These are phyloP conservation scores for Labia minor DNA, from an alignment of 2,888 invertebrate genomes.

Conservation along the genomic window DNA sequence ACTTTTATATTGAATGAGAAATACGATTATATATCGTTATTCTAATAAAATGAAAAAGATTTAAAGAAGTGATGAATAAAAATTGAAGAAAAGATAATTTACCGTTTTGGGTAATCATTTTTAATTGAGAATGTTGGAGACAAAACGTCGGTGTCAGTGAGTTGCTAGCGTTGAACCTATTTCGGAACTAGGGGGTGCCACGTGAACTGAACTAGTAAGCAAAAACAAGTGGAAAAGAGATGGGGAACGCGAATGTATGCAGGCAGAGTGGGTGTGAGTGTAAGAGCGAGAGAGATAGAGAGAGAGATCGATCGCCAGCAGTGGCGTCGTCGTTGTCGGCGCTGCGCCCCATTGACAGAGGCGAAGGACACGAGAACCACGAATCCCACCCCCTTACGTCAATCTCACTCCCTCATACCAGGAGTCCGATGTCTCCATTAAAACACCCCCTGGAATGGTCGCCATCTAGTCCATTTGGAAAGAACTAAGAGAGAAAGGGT, in stretches of 20 bases:
- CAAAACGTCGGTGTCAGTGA: too few species aligned
- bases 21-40: too few species aligned
- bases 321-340: not conserved
- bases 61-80: too few species aligned
- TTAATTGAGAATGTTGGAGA: too few species aligned
- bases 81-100: too few species aligned
- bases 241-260: not conserved
- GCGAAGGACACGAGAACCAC: not conserved
- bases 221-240: not conserved
- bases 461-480: not conserved
- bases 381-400: conserved; percentile 4
- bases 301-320: conserved; percentile 14
- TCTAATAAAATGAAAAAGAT: too few species aligned
- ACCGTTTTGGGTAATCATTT: too few species aligned
- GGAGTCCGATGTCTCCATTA: not conserved
- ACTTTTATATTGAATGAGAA: too few species aligned
- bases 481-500: not conserved
- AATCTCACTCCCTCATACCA: not conserved
- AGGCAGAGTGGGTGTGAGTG: not conserved
- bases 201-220: not conserved
- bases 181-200: not conserved
- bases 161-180: not conserved
- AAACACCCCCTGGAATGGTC: not conserved
- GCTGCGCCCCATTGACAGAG: not conserved
- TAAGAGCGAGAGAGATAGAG: not conserved